Conservation (phyloP, 2,888 invertebrate genomes). For the Eupsilia transversa region DNA sequence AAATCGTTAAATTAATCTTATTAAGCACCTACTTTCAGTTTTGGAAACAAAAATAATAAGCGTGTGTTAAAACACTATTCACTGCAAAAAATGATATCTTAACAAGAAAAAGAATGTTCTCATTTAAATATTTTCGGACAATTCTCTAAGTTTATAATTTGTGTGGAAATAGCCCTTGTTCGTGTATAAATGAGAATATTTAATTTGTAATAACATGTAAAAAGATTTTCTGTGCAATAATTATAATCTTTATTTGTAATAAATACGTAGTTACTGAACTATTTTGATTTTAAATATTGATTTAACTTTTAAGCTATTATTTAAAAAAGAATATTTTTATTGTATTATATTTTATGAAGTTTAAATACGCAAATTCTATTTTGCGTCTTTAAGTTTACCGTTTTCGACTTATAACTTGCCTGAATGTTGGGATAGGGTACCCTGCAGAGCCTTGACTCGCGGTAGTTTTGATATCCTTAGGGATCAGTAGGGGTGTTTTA, state of each 20-base stretch:
- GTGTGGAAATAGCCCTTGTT: background rate
- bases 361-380: constrained; percentile 75
- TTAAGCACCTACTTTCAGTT: background rate
- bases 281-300: constrained; percentile 13
- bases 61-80: constrained; percentile 29
- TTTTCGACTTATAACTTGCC: constrained; percentile 91
- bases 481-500: constrained; percentile 75
- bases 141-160: background rate
- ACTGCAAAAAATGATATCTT: constrained; percentile 15
- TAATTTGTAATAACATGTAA: constrained; percentile 14
- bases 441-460: constrained; percentile 92
- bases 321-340: constrained; percentile 63
- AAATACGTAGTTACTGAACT: constrained; percentile 18
- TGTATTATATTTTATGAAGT: constrained; percentile 60
- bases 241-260: constrained; percentile 58
- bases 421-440: constrained; percentile 99
- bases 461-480: constrained; percentile 63
- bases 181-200: constrained; percentile 45
- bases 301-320: background rate
- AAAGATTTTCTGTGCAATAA: constrained; percentile 56
- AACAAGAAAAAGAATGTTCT: constrained; percentile 40
- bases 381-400: constrained; percentile 79
- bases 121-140: constrained; percentile 5
- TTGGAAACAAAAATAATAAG: background rate
- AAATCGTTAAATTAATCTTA: background rate